These are phyloP conservation scores for Grantiella picta DNA, from an alignment of 2,113 vertebrate species.

Conservation along the genomic window DNA sequence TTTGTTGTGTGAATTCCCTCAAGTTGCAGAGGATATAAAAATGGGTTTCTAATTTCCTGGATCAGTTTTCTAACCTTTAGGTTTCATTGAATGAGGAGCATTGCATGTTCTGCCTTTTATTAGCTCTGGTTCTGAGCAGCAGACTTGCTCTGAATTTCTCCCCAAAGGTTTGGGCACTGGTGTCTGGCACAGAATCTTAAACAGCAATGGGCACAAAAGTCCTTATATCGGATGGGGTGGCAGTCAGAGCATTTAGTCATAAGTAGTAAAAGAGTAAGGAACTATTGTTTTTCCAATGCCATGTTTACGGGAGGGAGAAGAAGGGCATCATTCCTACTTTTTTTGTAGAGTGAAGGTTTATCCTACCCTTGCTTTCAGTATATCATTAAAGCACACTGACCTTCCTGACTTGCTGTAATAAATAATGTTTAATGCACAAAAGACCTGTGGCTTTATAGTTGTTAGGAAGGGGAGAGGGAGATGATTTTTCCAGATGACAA, in stretches of 20 bases:
- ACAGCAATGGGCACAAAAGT: background rate
- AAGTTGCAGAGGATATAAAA: background rate
- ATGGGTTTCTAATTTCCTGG: background rate
- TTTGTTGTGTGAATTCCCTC: background rate
- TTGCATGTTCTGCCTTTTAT: background rate
- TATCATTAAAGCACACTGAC: background rate
- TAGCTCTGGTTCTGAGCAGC: background rate
- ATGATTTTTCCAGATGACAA: constrained; percentile 31
- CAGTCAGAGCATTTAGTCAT: background rate
- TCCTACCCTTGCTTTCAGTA: background rate
- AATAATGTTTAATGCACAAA: background rate
- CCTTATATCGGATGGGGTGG: background rate
- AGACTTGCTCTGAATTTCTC: background rate
- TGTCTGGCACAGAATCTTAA: background rate
- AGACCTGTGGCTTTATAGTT: background rate
- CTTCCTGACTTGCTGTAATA: background rate
- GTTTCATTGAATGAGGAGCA: background rate
- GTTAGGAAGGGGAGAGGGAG: background rate
- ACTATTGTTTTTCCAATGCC: background rate
- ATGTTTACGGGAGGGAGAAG: background rate
- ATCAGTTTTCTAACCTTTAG: background rate
- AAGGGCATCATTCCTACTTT: background rate
- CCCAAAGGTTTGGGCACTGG: background rate
- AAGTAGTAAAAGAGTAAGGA: background rate
- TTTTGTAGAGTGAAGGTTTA: background rate